These are phyloP conservation scores for Pygmarrhopalites habei DNA, from an alignment of 1,140 invertebrate species.

Conservation along the genomic window DNA sequence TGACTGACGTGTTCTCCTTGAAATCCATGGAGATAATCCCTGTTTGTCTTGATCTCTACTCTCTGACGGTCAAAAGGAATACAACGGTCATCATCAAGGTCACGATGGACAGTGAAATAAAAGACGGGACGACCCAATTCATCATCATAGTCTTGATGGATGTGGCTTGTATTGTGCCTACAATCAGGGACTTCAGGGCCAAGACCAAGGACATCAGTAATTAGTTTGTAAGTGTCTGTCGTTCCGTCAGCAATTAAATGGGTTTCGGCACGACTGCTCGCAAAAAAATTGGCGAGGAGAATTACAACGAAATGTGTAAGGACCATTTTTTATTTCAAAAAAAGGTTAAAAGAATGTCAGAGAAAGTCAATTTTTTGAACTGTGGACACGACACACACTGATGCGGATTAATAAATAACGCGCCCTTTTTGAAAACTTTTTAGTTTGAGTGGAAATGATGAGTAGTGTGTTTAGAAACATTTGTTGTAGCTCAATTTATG, in stretches of 20 bases:
- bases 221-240: constrained; percentile 15
- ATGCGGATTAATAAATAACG: no score
- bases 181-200: constrained; percentile 3
- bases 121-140: constrained; percentile 15
- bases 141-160: constrained; percentile 9
- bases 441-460: no score
- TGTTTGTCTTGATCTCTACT: constrained; percentile 23
- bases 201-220: constrained; percentile 9
- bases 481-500: no score
- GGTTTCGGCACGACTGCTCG: no score
- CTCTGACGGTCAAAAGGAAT: constrained; percentile 23
- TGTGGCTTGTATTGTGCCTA: constrained; percentile 4
- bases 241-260: constrained; percentile 15
- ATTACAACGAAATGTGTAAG: no score
- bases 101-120: constrained; percentile 17
- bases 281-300: no score
- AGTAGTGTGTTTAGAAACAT: no score
- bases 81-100: constrained; percentile 27
- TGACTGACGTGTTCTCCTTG: constrained; percentile 12
- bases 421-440: no score
- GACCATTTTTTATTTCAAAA: no score
- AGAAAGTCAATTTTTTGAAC: no score
- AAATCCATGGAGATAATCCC: not conserved
- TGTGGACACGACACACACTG: no score
- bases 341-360: no score